Evolutionary conservation across 64 coral and sea anemone genomes (phyloP).

Genomic region (Catalaphyllia jardinei): DNA sequence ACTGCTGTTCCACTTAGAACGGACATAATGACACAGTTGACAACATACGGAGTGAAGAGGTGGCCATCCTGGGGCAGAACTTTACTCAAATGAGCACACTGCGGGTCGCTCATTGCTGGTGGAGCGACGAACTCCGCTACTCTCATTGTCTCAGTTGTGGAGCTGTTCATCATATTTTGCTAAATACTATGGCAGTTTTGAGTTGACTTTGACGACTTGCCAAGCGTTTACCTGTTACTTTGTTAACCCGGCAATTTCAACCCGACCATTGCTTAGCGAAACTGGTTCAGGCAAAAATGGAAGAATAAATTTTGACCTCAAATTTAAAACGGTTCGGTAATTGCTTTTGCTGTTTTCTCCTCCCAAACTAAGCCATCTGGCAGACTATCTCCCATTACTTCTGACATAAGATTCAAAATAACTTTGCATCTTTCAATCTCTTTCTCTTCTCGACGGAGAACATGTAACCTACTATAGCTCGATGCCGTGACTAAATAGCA

Average conservation of each 20-base stretch:
- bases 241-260: neutral
- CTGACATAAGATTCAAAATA: too few relatives aligned
- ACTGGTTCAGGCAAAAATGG: neutral
- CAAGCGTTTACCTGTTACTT: neutral
- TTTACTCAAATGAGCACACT: slow-evolving; percentile 8
- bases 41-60: neutral
- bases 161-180: too few relatives aligned
- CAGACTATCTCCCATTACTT: too few relatives aligned
- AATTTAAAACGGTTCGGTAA: neutral
- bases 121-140: neutral
- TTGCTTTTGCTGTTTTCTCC: neutral
- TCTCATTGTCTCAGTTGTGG: too few relatives aligned
- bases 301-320: too few relatives aligned
- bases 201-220: neutral
- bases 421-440: too few relatives aligned
- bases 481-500: neutral
- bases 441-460: too few relatives aligned
- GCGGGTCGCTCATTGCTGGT: neutral
- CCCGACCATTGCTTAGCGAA: neutral
- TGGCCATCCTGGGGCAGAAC: slow-evolving; percentile 10
- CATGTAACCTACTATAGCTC: too few relatives aligned
- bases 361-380: neutral
- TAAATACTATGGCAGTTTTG: too few relatives aligned
- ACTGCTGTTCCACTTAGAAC: slow-evolving; percentile 30
- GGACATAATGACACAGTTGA: slow-evolving; percentile 19